These are phyloP conservation scores for Bungarus multicinctus DNA, from an alignment of 2,113 vertebrate species.

Conservation along the genomic window DNA sequence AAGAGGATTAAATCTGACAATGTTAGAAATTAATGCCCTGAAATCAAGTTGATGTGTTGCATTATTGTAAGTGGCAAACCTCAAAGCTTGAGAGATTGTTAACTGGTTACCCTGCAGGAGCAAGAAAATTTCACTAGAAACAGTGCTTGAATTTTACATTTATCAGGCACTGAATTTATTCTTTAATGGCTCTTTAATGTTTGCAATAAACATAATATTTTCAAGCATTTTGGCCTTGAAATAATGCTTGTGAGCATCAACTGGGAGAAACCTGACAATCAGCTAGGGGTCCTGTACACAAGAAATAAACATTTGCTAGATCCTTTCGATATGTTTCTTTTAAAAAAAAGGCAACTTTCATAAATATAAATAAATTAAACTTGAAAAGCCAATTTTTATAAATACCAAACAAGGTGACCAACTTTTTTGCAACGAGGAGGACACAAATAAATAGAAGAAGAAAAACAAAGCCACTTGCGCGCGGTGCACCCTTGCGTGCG, in stretches of 20 bases:
- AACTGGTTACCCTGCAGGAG: neutral
- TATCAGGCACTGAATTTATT: neutral
- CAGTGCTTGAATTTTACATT: neutral
- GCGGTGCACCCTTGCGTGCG: no score
- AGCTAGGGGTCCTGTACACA: neutral
- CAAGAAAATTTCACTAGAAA: neutral
- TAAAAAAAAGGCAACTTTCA: neutral
- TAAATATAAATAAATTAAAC: neutral
- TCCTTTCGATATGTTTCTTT: neutral
- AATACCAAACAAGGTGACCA: neutral
- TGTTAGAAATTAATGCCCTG: neutral
- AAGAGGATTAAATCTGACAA: neutral
- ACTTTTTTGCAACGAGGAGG: no score
- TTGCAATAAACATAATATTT: neutral
- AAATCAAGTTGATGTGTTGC: neutral
- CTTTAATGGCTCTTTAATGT: neutral
- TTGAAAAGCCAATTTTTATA: neutral
- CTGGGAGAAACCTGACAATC: neutral
- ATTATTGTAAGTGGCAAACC: neutral
- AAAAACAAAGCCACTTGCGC: no score
- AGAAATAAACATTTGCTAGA: neutral
- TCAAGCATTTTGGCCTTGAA: neutral
- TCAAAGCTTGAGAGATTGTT: neutral
- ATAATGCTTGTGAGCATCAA: neutral
- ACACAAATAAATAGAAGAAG: no score